Evolutionary conservation across 1,140 invertebrate genomes (phyloP), one percentile per base, ranked within the genome.

Genomic region (Laodelphax striatellus): DNA sequence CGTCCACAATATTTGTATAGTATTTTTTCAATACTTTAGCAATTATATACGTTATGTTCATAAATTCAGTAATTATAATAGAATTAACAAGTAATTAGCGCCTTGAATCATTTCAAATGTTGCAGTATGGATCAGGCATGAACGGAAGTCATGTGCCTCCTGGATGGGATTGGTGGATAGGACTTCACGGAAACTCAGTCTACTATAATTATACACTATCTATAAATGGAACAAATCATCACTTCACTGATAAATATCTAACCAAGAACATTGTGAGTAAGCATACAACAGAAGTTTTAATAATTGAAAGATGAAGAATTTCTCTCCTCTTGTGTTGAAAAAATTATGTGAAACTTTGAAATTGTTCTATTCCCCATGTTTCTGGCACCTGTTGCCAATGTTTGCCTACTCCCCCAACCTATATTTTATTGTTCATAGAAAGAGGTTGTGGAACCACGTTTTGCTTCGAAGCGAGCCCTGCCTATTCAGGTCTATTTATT

Each of bases 151-250:
- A 84, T 64, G 76, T 92, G 17, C 91, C 92, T 1, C 74, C 76
- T 5, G 92, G 92, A 5, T 95, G 91, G 87, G 79, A 86, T 60
- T 79, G 82, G 66, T 93, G 90, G 84, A 74, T 83, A 64, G 88
- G 87, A 0, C 74, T 92, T 16, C 78, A 88, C 55, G 89, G 90
- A 16, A 92, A 94, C 70, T 94, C 91, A 0, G 80, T 78, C 24
- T 95, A 95, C 73, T 94, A 92, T 69, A 84, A 93, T 73, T 95
- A 92, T 68, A 82, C 82, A 0, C 72, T 95, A n/a, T 92, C 88
- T 2, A 79, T 91, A 54, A 91, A 95, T 74, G 87, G 86, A 8
- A 79, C 79, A 0, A 76, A 75, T 50, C 76, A 77, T 52, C 78
- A 82, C 65, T 82, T 81, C 16, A 65, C 76, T n/a, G 72, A 76